Base-by-base conservation (phyloP, 2,113 vertebrate species). In the Antechinus stuartii region DNA sequence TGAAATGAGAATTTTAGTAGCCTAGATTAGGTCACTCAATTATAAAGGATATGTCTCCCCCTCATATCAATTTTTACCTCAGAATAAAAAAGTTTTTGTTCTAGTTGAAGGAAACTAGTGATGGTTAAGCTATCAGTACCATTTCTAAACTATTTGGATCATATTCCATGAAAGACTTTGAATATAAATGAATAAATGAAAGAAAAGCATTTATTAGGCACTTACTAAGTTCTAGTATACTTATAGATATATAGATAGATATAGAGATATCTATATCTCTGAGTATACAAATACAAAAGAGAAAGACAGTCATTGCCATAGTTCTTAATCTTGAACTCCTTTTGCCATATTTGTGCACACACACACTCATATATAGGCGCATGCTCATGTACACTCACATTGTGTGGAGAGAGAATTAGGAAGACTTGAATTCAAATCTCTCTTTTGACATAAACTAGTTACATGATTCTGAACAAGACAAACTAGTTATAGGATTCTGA, bases 111-210 rank as follows among this genome's bases (percentile, higher is more conserved):
- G 12, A 42, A 94, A 89, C 53, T 92, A 22, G 50, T 3, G 8
- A 54, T 24, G 27, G 47, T 30, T 42, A 76, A 46, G 23, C 23
- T 22, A 1, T 90, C 24, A 11, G 19, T 22, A 89, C 35, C 0
- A 19, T 35, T 92, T 52, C 89, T 84, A 97, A 97, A 93, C 35
- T 8, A 22, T 52, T 46, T 27, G 46, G 92, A 54, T 90, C 61
- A 5, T 35, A 92, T 91, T 90, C 92, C 22, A 16, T 0, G 47
- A 91, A 42, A 42, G 56, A 47, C 1, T 6, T 22, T 35, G 50
- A 42, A 26, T 9, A 84, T 22, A 7, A 84, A 84, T 84, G n/a
- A 84, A 84, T 47, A 91, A 68, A 54, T 3, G 6, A 35, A 90
- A 90, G 84, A 92, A 94, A 91, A 93, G 56, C 30, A 52, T 54